Evolutionary conservation across 1,140 invertebrate genomes (phyloP).

Genomic region (Diploscapter pachys): DNA sequence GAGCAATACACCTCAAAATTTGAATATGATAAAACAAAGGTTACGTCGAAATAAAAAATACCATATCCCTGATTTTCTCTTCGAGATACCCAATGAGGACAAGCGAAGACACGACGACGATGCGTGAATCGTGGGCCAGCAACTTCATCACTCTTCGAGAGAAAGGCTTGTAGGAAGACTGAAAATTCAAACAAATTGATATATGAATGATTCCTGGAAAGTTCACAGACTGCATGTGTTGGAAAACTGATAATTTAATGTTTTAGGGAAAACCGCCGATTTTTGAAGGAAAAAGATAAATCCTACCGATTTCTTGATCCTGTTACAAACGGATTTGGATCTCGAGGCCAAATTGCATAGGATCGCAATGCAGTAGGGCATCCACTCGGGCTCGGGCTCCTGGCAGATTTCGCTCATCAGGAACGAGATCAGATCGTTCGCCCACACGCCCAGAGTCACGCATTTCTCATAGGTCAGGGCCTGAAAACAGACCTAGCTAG

Average conservation of each 20-base stretch:
- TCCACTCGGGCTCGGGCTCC: conserved; percentile 32
- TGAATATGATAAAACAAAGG: background rate
- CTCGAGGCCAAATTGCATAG: conserved; percentile 37
- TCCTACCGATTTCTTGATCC: conserved; percentile 40
- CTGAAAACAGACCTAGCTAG: conserved; percentile 6
- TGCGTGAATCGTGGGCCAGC: conserved; percentile 43
- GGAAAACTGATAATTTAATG: too few species aligned
- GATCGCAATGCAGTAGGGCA: conserved; percentile 35
- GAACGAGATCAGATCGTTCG: conserved; percentile 35
- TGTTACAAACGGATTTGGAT: conserved; percentile 35
- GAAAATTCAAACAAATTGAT: conserved; percentile 27
- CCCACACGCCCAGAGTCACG: conserved; percentile 33
- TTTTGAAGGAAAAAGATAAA: conserved; percentile 13
- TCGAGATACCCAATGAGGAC: conserved; percentile 50
- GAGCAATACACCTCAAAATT: conserved; percentile 45
- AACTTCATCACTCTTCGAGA: conserved; percentile 33
- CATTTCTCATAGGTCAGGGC: conserved; percentile 36
- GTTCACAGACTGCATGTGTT: too few species aligned
- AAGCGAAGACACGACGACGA: conserved; percentile 42
- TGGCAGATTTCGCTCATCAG: conserved; percentile 32
- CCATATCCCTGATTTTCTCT: conserved; percentile 46
- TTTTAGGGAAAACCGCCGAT: background rate
- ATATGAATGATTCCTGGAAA: too few species aligned
- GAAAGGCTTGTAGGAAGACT: conserved; percentile 42
- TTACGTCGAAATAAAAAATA: conserved; percentile 17